Evolutionary conservation across 35 echinoderm and acorn worm species (phyloP), one percentile per base, ranked within the genome.

Genomic region (Apostichopus japonicus): DNA sequence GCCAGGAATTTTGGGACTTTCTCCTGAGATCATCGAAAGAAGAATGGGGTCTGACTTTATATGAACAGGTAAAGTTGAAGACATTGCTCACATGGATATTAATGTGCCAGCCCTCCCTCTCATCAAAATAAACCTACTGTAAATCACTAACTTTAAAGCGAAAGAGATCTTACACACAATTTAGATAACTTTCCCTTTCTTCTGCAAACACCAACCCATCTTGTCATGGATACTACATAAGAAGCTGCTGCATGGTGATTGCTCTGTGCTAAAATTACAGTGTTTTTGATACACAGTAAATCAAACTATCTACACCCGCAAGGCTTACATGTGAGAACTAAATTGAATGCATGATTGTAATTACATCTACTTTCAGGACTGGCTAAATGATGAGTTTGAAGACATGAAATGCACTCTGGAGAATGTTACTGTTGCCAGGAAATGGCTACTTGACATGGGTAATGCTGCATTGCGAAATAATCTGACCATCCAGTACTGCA

Each of bases 351-450:
- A 11, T 78, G 77, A 78, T 17, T 8, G 21, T 24, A 9, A 44
- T 44, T 44, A 44, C 33, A 17, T 23, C 77, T 17, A 17, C 0
- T 52, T 51, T 17, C 15, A 94, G 93, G 93, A 94, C 77, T 94
- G 93, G 93, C 27, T 94, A 24, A 94, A 94, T 78, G 88, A 91
- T 57, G 93, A 94, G 91, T 94, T 94, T 77, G 93, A 84, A 91
- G 65, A 91, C 5, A 91, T 94, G 87, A 53, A 86, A 6, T 90
- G 88, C 27, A 94, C 93, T 0, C 24, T 90, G 55, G 21, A 91
- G 67, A 79, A 94, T 94, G 88, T 94, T 27, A 75, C 79, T 21
- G 93, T 94, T 24, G 93, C 58, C 23, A 61, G 90, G 13, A 92
- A 84, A 16, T 94, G 93, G 93, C 58, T 94, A 77, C 72, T 91